A percentile compares a stretch with the other conserved stretches of the same genome.
Evolutionary conservation across 1,140 invertebrate species (phyloP).

Genomic region (Cotesia chilonis): DNA sequence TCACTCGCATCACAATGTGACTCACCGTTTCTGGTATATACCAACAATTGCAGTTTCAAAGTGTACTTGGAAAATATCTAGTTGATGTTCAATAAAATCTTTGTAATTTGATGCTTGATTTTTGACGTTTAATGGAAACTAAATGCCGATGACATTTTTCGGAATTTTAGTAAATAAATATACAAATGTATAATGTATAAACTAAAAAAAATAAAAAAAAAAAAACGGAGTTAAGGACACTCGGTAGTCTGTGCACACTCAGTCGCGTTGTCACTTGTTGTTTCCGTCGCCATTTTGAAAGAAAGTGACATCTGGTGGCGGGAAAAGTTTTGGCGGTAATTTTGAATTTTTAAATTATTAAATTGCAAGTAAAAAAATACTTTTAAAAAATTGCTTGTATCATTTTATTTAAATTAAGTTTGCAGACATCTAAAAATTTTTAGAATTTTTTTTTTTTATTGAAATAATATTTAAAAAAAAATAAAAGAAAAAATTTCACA

Average conservation of each 20-base stretch:
- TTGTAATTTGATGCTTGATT: too few relatives aligned
- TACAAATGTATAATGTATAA: background rate
- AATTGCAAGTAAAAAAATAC: too few relatives aligned
- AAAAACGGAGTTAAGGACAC: background rate
- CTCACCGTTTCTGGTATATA: conserved; percentile 20
- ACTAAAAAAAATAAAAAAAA: background rate
- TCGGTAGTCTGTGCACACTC: background rate
- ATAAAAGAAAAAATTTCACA: too few relatives aligned
- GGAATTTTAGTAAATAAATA: background rate
- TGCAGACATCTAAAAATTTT: too few relatives aligned
- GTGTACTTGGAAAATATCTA: background rate
- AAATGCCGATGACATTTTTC: background rate
- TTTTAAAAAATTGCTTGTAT: too few relatives aligned
- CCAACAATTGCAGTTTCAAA: background rate
- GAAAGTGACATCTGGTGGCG: background rate
- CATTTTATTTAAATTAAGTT: too few relatives aligned
- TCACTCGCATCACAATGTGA: background rate
- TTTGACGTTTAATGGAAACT: background rate
- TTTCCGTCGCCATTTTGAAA: background rate
- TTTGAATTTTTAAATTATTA: too few relatives aligned
- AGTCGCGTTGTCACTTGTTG: conserved; percentile 26
- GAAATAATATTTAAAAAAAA: too few relatives aligned
- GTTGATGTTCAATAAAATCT: too few relatives aligned
- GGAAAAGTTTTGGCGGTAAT: too few relatives aligned
- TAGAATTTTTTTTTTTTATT: too few relatives aligned